A percentile compares a stretch with the other conserved stretches of the same genome.
phyloP scores from a whole-genome alignment of 2,113 vertebrate species.

The Phyllopteryx taeniolatus region DNA sequence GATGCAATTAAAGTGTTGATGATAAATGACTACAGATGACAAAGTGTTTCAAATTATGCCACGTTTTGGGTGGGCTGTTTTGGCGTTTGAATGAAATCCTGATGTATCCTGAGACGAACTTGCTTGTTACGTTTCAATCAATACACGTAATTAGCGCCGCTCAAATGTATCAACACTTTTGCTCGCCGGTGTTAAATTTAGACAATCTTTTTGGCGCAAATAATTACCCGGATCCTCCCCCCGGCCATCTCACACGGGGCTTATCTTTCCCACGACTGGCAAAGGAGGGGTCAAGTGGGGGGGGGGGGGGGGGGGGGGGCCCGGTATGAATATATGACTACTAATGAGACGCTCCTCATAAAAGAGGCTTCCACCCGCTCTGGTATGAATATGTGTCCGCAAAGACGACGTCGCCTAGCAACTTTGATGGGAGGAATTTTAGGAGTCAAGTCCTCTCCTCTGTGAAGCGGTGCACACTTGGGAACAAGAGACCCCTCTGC shows the following conservation, averaged over 20 bases:
- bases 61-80: neutral
- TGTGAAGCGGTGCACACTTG: conserved; percentile 63
- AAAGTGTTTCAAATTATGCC: neutral
- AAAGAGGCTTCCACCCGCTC: conserved; percentile 60
- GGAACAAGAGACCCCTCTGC: conserved; percentile 59
- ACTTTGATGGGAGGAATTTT: conserved; percentile 73
- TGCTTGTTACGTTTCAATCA: conserved; percentile 11
- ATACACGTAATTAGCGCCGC: conserved; percentile 3
- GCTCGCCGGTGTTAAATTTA: conserved; percentile 26
- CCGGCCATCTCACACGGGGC: conserved; percentile 29
- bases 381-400: conserved; percentile 75
- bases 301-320: conserved; percentile 54
- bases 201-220: conserved; percentile 35
- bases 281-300: conserved; percentile 75
- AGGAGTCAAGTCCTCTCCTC: conserved; percentile 71
- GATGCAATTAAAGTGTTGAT: neutral
- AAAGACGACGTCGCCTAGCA: conserved; percentile 71
- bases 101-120: conserved; percentile 5
- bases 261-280: conserved; percentile 75
- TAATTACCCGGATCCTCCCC: conserved; percentile 58
- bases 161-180: conserved; percentile 20
- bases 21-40: neutral
- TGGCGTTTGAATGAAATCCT: neutral
- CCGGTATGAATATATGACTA: conserved; percentile 78
- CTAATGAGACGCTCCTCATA: conserved; percentile 73